Evolutionary conservation across 1,140 invertebrate species (phyloP).

Genomic region (Zaprionus tsacasi): DNA sequence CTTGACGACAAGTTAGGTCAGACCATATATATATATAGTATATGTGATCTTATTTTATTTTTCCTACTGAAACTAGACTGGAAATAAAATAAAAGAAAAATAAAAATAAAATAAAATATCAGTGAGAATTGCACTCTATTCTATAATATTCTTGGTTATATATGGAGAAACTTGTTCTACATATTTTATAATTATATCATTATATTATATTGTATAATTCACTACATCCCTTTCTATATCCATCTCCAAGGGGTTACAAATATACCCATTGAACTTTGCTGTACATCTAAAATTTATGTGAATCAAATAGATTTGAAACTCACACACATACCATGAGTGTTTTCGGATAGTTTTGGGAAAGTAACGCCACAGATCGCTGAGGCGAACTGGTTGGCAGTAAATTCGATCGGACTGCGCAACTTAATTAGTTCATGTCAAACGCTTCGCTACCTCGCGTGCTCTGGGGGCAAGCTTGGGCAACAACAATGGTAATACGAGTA

Average conservation of each 20-base stretch:
- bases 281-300: conserved; percentile 52
- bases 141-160: no score
- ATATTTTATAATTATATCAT: no score
- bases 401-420: conserved; percentile 71
- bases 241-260: no score
- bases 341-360: conserved; percentile 52
- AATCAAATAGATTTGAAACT: conserved; percentile 56
- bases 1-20: conserved; percentile 58
- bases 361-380: conserved; percentile 49
- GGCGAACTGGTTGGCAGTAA: conserved; percentile 57
- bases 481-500: background rate
- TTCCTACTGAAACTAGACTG: background rate
- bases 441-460: conserved; percentile 43
- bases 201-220: no score
- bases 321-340: conserved; percentile 15
- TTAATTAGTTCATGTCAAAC: conserved; percentile 75
- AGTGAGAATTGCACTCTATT: no score
- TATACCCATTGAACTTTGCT: conserved; percentile 61
- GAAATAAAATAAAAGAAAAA: no score
- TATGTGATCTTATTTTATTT: background rate
- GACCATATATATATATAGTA: background rate
- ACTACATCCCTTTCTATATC: no score
- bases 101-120: no score
- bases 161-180: no score
- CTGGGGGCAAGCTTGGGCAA: conserved; percentile 1